A percentile compares a stretch with the other conserved stretches of the same genome.
Evolutionary conservation across 2,888 invertebrate genomes (phyloP).

Genomic region (Heliconius ismenius): DNA sequence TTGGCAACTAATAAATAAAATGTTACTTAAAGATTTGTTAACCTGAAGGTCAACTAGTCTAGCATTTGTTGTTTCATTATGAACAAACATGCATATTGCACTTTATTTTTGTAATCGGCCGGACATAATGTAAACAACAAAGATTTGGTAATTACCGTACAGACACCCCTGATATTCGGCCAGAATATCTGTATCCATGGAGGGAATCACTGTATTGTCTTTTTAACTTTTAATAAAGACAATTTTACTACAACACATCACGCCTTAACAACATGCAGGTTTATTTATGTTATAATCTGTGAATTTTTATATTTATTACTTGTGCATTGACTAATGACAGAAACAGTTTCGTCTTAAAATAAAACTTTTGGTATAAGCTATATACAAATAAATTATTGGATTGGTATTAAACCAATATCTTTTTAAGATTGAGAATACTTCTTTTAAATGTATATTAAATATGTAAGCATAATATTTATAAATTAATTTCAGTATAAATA

Average conservation of each 20-base stretch:
- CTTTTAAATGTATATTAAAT: not conserved
- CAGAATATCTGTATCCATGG: constrained; percentile 78
- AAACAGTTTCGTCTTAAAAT: constrained; percentile 10
- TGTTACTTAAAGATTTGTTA: constrained; percentile 45
- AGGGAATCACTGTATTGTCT: constrained; percentile 31
- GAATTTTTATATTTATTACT: constrained; percentile 17
- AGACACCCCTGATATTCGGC: constrained; percentile 67
- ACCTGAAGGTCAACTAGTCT: constrained; percentile 54
- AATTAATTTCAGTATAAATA: not conserved
- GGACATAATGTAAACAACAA: constrained; percentile 46
- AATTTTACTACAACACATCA: constrained; percentile 31
- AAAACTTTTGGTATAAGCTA: not conserved
- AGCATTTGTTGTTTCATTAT: constrained; percentile 47
- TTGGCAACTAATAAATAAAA: constrained; percentile 43
- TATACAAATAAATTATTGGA: too few species aligned
- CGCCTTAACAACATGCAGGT: constrained; percentile 38
- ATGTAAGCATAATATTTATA: not conserved
- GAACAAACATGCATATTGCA: constrained; percentile 45
- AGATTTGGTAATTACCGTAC: constrained; percentile 61
- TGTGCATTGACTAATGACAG: constrained; percentile 1
- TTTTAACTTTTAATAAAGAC: constrained; percentile 17
- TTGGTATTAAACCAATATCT: not conserved
- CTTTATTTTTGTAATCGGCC: constrained; percentile 57
- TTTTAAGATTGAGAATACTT: not conserved
- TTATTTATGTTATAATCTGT: constrained; percentile 40